Evolutionary conservation across 2,797 vertebrate genomes (phyloP).

Genomic region (Anguilla obscura): DNA sequence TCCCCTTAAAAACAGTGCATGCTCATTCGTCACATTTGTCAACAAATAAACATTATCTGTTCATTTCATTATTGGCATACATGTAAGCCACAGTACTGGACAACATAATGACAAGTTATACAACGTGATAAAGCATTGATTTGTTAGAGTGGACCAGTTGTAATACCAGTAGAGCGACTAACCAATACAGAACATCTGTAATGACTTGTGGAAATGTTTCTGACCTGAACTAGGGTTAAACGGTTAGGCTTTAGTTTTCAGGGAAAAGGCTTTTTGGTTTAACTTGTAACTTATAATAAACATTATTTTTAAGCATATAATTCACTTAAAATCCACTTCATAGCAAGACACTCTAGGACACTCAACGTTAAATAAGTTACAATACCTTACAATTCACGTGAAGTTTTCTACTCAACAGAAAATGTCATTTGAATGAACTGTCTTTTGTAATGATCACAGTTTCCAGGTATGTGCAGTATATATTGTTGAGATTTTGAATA

Average conservation of each 20-base stretch:
- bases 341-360: background rate
- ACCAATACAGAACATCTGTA: background rate
- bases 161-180: background rate
- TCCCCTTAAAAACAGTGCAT: background rate
- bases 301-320: too few species aligned
- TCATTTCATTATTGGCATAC: background rate
- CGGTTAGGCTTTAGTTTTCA: too few species aligned
- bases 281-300: too few species aligned
- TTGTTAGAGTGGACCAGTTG: background rate
- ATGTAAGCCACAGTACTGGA: accelerated
- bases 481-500: too few species aligned
- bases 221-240: background rate
- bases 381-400: background rate
- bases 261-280: too few species aligned
- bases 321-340: too few species aligned
- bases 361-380: background rate
- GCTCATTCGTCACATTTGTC: background rate
- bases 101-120: accelerated
- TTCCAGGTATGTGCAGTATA: too few species aligned
- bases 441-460: background rate
- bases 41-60: background rate
- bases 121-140: background rate
- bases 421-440: background rate
- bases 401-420: background rate
- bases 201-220: background rate